A percentile compares a stretch with the other conserved stretches of the same genome.
These are phyloP conservation scores for Dendrocopos noguchii DNA, from an alignment of 2,113 vertebrate genomes.

Conservation along the genomic window DNA sequence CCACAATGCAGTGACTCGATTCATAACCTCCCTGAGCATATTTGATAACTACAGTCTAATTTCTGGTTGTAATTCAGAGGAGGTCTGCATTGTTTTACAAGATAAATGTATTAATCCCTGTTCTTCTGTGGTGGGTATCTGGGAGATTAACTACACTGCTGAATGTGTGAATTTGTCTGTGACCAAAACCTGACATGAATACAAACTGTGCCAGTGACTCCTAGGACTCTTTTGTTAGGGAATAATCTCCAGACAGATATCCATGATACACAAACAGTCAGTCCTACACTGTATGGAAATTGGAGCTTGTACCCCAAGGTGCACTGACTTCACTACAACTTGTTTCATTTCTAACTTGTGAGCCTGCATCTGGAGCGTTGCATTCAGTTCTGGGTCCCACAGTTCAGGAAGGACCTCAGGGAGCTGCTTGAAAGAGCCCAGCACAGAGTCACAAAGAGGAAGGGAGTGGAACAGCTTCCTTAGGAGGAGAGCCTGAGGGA, in stretches of 20 bases:
- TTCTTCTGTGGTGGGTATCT: slow-evolving; percentile 72
- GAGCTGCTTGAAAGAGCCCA: no score
- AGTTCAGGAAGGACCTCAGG: no score
- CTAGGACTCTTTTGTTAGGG: slow-evolving; percentile 43
- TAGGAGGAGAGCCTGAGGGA: no score
- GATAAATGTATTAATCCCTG: slow-evolving; percentile 75
- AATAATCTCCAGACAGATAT: slow-evolving; percentile 47
- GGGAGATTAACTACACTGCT: slow-evolving; percentile 72
- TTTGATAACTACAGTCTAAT: slow-evolving; percentile 71
- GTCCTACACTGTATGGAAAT: slow-evolving; percentile 10
- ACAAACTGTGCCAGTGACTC: slow-evolving; percentile 70
- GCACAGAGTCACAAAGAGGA: no score
- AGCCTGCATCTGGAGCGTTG: no score
- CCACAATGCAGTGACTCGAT: slow-evolving; percentile 65
- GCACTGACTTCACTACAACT: background rate
- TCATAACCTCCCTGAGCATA: slow-evolving; percentile 70
- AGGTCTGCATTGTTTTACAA: slow-evolving; percentile 73
- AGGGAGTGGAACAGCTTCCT: no score
- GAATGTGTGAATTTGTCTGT: slow-evolving; percentile 74
- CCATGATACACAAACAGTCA: background rate
- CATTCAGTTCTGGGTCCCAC: no score
- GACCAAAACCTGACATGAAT: slow-evolving; percentile 72
- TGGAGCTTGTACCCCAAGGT: background rate
- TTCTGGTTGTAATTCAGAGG: slow-evolving; percentile 73
- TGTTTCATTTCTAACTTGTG: slow-evolving; percentile 1